Evolutionary conservation across 2,797 vertebrate species (phyloP), one percentile per base, ranked within the genome.

Genomic region (Sandelia bainsii): DNA sequence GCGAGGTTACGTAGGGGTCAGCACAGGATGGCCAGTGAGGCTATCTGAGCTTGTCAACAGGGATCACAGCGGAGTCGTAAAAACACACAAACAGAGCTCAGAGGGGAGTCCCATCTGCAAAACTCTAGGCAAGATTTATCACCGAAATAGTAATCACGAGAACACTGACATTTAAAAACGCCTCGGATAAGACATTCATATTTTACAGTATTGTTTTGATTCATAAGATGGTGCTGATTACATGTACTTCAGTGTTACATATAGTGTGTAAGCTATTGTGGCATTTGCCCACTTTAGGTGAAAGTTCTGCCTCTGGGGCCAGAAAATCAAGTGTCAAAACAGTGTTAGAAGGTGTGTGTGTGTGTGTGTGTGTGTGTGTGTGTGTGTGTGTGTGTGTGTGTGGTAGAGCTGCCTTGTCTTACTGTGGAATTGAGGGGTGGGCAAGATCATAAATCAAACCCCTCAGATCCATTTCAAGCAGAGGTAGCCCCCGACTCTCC

Each of bases 361-460:
- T n/a, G 46, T 29, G 23, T 27, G 17, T 48, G 13, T 56, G 23
- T 54, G 3, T 42, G 5, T 1, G 14, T 0, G 17, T 80, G 73
- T 69, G 68, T 64, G 67, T 44, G 62, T 40, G 57, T 61, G 3
- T 42, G 5, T 1, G 9, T 70, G 74, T 51, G 69, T 62, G 65
- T 51, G 45, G 42, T 59, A 46, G 62, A 22, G 57, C 79, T 42
- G 5, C 62, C 50, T 77, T 72, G 51, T 40, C 69, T 82, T 56
- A 69, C 69, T 25, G 42, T 66, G 53, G 56, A 79, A 67, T 44
- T 72, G 53, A 82, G 59, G 58, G 60, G 56, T 67, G 64, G 56
- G n/a, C 64, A 69, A 81, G 77, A 75, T 85, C 72, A 79, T 8
- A 46, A 62, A 72, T 89, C 85, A 81, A 80, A 76, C 40, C 19